Conservation (phyloP, 2,888 invertebrate genomes). For the Opisthograptis luteolata region DNA sequence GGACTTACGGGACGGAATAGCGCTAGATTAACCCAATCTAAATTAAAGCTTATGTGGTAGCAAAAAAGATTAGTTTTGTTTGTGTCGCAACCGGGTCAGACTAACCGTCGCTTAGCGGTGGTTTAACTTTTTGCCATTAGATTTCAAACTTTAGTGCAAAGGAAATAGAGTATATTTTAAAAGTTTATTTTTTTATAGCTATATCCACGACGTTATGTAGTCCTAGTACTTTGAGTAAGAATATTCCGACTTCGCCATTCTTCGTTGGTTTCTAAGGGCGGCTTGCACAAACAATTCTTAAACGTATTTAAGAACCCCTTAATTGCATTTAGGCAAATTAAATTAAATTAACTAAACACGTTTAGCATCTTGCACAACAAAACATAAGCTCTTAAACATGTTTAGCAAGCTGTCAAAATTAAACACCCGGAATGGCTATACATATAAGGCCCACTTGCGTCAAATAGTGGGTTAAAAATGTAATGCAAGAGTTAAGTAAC, state of each 20-base stretch:
- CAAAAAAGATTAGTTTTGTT: slow-evolving; percentile 25
- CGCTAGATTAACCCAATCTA: slow-evolving; percentile 23
- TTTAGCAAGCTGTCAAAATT: too few species aligned
- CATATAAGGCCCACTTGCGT: too few species aligned
- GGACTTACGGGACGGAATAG: slow-evolving; percentile 3
- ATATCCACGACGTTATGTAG: slow-evolving; percentile 22
- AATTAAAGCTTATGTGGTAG: slow-evolving; percentile 17
- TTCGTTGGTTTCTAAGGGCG: too few species aligned
- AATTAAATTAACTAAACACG: too few species aligned
- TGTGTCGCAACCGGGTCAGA: slow-evolving; percentile 16
- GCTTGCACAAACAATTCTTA: too few species aligned
- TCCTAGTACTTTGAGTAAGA: slow-evolving; percentile 33
- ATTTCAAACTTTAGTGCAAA: background rate
- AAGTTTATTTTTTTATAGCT: background rate
- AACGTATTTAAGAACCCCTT: too few species aligned
- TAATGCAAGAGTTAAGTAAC: too few species aligned
- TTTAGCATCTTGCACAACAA: too few species aligned
- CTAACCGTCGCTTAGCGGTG: background rate
- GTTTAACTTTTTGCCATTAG: background rate
- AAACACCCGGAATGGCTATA: too few species aligned
- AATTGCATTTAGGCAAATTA: too few species aligned
- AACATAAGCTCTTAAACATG: too few species aligned
- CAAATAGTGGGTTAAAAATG: too few species aligned
- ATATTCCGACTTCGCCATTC: slow-evolving; percentile 13
- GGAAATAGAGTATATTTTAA: slow-evolving; percentile 1